These are phyloP conservation scores for Rhingia campestris DNA, from an alignment of 2,888 invertebrate genomes.

Conservation along the genomic window DNA sequence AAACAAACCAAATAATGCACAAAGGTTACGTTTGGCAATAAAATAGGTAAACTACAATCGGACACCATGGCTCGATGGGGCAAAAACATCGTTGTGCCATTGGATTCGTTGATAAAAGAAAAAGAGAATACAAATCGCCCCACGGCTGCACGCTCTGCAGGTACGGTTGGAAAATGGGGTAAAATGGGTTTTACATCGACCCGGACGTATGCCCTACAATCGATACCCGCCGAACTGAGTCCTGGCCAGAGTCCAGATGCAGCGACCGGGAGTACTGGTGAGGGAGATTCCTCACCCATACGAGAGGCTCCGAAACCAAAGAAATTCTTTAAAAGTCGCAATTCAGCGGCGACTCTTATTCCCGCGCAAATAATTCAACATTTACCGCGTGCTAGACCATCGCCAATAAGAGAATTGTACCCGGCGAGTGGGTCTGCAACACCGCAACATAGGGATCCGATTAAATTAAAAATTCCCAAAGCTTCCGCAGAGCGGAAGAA, in stretches of 20 bases:
- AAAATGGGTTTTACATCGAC: constrained; percentile 96
- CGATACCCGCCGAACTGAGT: constrained; percentile 78
- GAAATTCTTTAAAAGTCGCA: constrained; percentile 95
- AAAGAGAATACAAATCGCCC: constrained; percentile 92
- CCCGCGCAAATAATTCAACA: constrained; percentile 81
- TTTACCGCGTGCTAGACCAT: constrained; percentile 79
- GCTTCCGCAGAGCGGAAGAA: constrained; percentile 81
- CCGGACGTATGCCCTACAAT: constrained; percentile 84
- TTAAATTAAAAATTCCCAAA: constrained; percentile 81
- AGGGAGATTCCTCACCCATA: constrained; percentile 79
- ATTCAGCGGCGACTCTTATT: constrained; percentile 85
- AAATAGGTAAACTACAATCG: constrained; percentile 66
- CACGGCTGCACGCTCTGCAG: constrained; percentile 93
- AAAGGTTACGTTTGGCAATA: constrained; percentile 33
- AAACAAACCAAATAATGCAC: constrained; percentile 64
- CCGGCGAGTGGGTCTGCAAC: constrained; percentile 59
- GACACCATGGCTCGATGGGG: constrained; percentile 86
- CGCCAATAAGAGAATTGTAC: constrained; percentile 79
- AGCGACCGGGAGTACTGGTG: constrained; percentile 75
- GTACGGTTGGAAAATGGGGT: constrained; percentile 96
- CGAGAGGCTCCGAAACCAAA: constrained; percentile 88
- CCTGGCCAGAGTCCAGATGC: constrained; percentile 78
- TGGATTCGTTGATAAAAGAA: constrained; percentile 87
- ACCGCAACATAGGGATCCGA: constrained; percentile 76
- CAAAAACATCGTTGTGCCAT: constrained; percentile 86